Conservation (phyloP, 2,797 vertebrate genomes). For the Octomys mimax region DNA sequence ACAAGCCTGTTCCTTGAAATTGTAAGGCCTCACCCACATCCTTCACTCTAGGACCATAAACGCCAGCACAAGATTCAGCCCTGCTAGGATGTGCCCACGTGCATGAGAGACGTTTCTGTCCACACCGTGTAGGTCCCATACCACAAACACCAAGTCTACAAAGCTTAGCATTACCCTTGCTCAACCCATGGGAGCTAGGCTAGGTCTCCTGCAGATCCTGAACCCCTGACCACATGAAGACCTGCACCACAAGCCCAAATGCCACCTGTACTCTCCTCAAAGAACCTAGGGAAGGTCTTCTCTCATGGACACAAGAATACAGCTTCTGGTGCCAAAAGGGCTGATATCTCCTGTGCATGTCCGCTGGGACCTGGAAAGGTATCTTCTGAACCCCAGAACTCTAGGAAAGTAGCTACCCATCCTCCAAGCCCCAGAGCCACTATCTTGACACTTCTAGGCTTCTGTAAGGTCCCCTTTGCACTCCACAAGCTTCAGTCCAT, state of each 20-base stretch:
- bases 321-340: not conserved
- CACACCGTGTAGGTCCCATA: not conserved
- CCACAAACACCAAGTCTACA: not conserved
- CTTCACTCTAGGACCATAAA: not conserved
- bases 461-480: not conserved
- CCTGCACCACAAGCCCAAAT: not conserved
- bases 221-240: not conserved
- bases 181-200: not conserved
- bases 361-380: not conserved
- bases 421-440: not conserved
- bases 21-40: not conserved
- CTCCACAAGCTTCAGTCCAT: not conserved
- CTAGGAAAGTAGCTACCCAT: not conserved
- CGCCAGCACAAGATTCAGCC: not conserved
- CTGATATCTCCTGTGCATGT: not conserved
- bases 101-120: not conserved
- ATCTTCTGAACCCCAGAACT: not conserved
- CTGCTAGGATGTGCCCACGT: not conserved
- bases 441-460: not conserved
- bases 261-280: not conserved
- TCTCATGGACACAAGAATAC: not conserved
- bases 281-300: not conserved
- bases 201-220: not conserved
- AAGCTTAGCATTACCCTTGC: not conserved
- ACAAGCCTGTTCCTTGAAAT: not conserved